Evolutionary conservation across 30 jellyfish, hydroid and myxozoan genomes (phyloP), one percentile per base, ranked within the genome.

Genomic region (Catostylus mosaicus): DNA sequence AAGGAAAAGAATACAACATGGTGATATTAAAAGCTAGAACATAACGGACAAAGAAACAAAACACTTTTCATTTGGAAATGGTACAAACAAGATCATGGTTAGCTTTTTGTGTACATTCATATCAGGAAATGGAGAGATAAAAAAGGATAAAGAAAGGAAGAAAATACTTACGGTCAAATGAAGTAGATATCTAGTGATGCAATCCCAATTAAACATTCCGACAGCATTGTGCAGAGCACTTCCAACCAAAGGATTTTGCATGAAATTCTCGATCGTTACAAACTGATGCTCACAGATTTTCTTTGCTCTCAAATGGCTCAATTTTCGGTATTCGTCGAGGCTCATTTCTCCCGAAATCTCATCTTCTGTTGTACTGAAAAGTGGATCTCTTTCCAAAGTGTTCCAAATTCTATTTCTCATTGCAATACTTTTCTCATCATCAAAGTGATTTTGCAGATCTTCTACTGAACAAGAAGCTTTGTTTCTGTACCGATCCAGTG

Each of bases 311-410:
- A 77, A n/a, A 40, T 75, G 90, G 27, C 75, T 43, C 4, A 85
- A 64, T 43, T 37, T 96, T 56, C 96, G 61, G 78, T 38, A 78
- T 31, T 79, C 95, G 30, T 86, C 96, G 20, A 91, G 47, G 23
- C 59, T 14, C 89, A 91, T 61, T 24, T 73, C 70, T 12, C 88
- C 95, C 3, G 87, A 69, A 12, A 43, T 33, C 30, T 80, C 90
- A 1, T 48, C 76, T n/a, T 86, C 87, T 3, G 80, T 83, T 9
- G 67, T 54, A 30, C 56, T 50, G 83, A 85, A 91, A 18, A 86
- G 79, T 61, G 96, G 96, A 50, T 91, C 98, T 48, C 79, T 80
- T 51, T 86, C 96, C 46, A 91, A 69, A 46, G 96, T 80, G 16
- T 81, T 29, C 80, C 72, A 86, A 24, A 75, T 65, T 11, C 38